Conservation (phyloP, 1,140 invertebrate species). For the Globodera ellingtonae region DNA sequence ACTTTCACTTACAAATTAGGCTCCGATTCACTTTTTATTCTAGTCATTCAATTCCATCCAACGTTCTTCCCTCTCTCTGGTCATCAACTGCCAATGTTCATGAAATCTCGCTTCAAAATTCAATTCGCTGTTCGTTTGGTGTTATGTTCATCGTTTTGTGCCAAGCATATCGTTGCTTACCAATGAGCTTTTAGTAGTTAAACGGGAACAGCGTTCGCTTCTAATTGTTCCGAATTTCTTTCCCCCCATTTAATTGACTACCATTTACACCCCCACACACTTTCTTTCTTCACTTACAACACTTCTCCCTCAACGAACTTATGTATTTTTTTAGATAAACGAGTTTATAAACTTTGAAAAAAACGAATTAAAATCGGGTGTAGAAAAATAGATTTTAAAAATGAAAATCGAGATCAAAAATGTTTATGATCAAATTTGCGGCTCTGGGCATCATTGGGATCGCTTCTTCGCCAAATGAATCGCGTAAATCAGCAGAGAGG, state of each 20-base stretch:
- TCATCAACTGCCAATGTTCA: not conserved
- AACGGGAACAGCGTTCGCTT: no score
- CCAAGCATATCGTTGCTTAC: no score
- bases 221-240: no score
- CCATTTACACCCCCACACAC: no score
- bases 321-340: not conserved
- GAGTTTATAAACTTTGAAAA: not conserved
- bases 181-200: no score
- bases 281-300: not conserved
- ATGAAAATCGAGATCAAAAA: not conserved
- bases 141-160: no score
- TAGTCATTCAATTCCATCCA: not conserved
- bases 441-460: not conserved
- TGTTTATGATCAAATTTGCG: not conserved
- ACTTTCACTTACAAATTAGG: not conserved
- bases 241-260: no score
- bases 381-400: not conserved
- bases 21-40: conserved; percentile 9
- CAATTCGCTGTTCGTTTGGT: no score
- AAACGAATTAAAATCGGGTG: not conserved
- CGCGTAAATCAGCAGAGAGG: conserved; percentile 21
- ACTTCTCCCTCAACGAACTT: not conserved
- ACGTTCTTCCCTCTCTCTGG: not conserved
- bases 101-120: no score
- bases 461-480: not conserved